Evolutionary conservation across 2,797 vertebrate genomes (phyloP).

Genomic region (Chaetodon trifasciatus): DNA sequence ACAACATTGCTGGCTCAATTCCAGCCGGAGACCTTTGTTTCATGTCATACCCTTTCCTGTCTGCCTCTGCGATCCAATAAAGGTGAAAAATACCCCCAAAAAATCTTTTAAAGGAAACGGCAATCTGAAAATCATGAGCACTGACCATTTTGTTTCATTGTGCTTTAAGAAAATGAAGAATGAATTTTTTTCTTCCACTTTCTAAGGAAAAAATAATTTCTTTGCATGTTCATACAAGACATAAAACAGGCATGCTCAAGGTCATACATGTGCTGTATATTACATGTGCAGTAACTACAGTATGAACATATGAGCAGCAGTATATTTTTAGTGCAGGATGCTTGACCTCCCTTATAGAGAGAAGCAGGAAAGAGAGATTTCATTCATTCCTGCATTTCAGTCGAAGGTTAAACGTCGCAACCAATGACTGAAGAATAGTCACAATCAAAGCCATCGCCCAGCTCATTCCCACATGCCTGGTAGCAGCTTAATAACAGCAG

Average conservation of each 20-base stretch:
- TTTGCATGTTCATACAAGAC: background rate
- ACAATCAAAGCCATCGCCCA: conserved; percentile 2
- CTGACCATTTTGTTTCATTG: background rate
- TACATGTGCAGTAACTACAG: conserved; percentile 1
- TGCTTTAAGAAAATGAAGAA: background rate
- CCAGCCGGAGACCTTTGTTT: no score
- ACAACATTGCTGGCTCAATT: background rate
- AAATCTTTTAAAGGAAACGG: background rate
- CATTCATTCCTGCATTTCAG: conserved; percentile 11
- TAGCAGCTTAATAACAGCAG: background rate
- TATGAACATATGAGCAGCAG: background rate
- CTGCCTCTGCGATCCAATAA: background rate
- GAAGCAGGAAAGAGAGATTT: conserved; percentile 12
- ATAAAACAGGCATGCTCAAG: background rate
- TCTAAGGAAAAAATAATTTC: background rate
- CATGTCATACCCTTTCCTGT: background rate
- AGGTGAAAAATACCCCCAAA: background rate
- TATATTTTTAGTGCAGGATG: conserved; percentile 18
- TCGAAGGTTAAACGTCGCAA: conserved; percentile 12
- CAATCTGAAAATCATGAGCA: background rate
- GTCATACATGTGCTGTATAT: background rate
- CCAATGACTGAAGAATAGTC: background rate
- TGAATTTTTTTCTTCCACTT: background rate
- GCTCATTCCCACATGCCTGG: background rate
- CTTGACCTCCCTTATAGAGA: conserved; percentile 22